These are phyloP conservation scores for Martes martes DNA, from an alignment of 2,113 vertebrate genomes.

Conservation along the genomic window DNA sequence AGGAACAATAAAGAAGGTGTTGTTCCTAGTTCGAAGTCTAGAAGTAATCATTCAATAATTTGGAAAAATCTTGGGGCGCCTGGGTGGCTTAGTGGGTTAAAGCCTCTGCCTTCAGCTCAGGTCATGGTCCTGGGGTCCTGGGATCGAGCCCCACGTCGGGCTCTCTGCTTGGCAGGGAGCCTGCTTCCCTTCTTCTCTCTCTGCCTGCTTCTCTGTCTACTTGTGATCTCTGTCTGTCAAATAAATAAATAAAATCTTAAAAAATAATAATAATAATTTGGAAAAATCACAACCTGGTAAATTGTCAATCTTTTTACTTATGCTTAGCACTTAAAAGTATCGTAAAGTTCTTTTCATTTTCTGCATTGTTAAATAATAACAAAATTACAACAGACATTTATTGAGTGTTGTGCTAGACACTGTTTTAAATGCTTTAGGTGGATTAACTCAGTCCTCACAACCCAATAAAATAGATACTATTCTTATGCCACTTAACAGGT, in stretches of 20 bases:
- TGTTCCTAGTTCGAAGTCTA: background rate
- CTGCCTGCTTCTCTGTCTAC: too few species aligned
- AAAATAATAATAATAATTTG: background rate
- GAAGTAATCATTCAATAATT: background rate
- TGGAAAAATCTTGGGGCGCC: background rate
- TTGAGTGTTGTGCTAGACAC: background rate
- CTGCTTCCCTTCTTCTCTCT: too few species aligned
- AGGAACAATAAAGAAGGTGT: background rate
- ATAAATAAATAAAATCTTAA: too few species aligned
- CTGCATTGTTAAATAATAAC: background rate
- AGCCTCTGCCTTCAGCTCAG: too few species aligned
- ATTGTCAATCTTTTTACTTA: background rate
- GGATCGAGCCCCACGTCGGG: too few species aligned
- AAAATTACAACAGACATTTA: slow-evolving; percentile 1
- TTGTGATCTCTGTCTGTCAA: too few species aligned
- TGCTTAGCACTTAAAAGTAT: background rate
- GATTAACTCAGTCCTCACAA: background rate
- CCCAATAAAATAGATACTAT: background rate
- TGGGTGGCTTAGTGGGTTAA: too few species aligned
- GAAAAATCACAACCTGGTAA: background rate
- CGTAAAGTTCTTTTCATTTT: background rate
- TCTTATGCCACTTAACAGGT: background rate
- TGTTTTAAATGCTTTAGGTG: background rate
- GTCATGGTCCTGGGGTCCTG: too few species aligned
- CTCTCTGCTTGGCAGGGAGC: too few species aligned